A percentile compares a stretch with the other conserved stretches of the same genome.
phyloP scores from a whole-genome alignment of 1,140 invertebrate genomes.

The Polyergus mexicanus region DNA sequence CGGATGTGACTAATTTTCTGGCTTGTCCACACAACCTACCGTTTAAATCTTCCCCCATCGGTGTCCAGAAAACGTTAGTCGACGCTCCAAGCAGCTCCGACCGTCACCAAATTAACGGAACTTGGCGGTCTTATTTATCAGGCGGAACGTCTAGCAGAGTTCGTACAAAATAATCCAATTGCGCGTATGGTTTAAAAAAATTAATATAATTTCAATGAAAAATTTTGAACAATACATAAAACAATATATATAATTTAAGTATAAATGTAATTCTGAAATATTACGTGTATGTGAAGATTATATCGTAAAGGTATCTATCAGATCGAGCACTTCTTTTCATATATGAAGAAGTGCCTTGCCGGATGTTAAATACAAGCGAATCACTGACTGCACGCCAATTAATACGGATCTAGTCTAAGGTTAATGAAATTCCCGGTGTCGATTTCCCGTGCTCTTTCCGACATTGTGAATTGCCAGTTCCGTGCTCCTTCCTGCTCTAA shows the following conservation, averaged over 20 bases:
- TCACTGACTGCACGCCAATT: conserved; percentile 33
- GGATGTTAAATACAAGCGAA: conserved; percentile 17
- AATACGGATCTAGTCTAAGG: conserved; percentile 51
- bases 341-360: not conserved
- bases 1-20: conserved; percentile 85
- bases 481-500: conserved; percentile 48
- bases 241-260: conserved; percentile 8
- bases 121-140: conserved; percentile 36
- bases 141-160: not conserved
- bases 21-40: conserved; percentile 80
- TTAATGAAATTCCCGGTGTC: conserved; percentile 60
- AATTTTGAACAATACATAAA: not conserved
- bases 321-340: conserved; percentile 7
- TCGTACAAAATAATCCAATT: conserved; percentile 13
- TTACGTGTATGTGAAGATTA: not conserved
- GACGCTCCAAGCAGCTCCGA: conserved; percentile 49
- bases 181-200: not conserved
- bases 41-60: conserved; percentile 78
- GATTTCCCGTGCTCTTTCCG: conserved; percentile 65
- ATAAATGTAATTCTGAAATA: not conserved
- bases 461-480: conserved; percentile 62
- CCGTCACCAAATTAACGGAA: conserved; percentile 62
- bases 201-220: not conserved
- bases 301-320: not conserved
- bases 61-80: conserved; percentile 69